Conservation (phyloP, 2,797 vertebrate genomes). For the Cuniculus paca region DNA sequence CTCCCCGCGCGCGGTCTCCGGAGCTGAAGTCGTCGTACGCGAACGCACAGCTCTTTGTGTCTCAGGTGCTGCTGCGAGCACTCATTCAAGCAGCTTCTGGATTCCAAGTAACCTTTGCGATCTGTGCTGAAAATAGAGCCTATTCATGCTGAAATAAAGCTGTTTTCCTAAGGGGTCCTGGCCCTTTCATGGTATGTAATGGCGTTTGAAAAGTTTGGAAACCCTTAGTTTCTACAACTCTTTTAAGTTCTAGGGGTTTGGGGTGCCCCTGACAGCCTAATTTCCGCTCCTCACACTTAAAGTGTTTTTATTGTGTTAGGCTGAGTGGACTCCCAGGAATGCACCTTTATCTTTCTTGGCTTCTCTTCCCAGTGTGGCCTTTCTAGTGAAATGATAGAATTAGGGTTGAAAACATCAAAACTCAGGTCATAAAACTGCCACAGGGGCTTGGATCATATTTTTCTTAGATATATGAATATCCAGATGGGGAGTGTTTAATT, state of each 20-base stretch:
- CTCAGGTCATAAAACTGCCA: neutral
- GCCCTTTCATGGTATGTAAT: neutral
- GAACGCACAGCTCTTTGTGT: neutral
- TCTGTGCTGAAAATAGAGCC: neutral
- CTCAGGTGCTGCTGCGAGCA: neutral
- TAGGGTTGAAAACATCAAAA: neutral
- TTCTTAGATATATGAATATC: neutral
- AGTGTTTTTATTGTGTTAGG: neutral
- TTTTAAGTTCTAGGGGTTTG: neutral
- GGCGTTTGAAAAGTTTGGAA: neutral
- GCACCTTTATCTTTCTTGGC: neutral
- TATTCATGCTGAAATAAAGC: neutral
- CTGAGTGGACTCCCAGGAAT: neutral
- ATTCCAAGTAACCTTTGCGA: neutral
- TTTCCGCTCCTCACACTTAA: neutral
- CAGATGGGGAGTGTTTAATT: neutral
- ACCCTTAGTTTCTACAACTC: neutral
- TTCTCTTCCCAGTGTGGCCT: neutral
- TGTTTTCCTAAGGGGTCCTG: neutral
- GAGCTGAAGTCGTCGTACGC: neutral
- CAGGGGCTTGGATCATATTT: neutral
- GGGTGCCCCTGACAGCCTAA: neutral
- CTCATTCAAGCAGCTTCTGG: neutral
- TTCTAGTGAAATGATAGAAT: constrained; percentile 12
- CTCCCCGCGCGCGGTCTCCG: neutral